phyloP scores from a whole-genome alignment of 2,113 vertebrate species.

The Epinephelus cyanopodus region DNA sequence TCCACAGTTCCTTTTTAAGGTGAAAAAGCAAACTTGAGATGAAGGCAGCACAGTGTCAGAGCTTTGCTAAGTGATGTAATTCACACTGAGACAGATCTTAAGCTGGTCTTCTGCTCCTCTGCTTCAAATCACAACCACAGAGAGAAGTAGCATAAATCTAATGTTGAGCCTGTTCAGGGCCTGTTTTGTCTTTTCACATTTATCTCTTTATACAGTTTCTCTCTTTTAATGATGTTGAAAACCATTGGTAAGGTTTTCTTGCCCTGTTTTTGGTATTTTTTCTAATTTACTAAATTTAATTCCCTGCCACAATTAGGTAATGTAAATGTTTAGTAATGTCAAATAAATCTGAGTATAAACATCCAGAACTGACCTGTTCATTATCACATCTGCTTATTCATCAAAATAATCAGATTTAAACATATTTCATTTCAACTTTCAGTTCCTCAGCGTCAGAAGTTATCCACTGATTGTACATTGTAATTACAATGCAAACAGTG shows the following conservation, averaged over 20 bases:
- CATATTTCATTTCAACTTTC: not conserved
- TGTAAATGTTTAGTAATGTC: not conserved
- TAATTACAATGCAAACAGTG: not conserved
- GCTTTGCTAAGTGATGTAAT: constrained; percentile 16
- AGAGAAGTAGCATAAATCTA: not conserved
- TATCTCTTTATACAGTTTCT: not conserved
- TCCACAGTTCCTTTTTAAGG: constrained; percentile 14
- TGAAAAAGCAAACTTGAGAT: constrained; percentile 6
- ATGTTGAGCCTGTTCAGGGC: not conserved
- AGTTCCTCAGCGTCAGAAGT: not conserved
- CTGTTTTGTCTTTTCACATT: not conserved
- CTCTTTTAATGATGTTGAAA: not conserved
- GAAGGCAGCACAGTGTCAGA: constrained; percentile 6
- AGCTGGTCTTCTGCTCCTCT: not conserved
- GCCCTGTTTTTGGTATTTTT: not conserved
- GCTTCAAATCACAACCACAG: constrained; percentile 1
- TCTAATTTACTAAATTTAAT: not conserved
- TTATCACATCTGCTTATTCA: constrained; percentile 8
- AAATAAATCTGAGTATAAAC: constrained; percentile 2
- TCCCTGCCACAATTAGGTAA: not conserved
- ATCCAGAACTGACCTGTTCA: not conserved
- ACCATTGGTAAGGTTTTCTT: not conserved
- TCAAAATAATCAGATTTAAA: not conserved
- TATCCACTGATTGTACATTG: too few species aligned
- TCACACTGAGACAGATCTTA: not conserved